Evolutionary conservation across 2,113 vertebrate genomes (phyloP).

Genomic region (Muntiacus muntjak): DNA sequence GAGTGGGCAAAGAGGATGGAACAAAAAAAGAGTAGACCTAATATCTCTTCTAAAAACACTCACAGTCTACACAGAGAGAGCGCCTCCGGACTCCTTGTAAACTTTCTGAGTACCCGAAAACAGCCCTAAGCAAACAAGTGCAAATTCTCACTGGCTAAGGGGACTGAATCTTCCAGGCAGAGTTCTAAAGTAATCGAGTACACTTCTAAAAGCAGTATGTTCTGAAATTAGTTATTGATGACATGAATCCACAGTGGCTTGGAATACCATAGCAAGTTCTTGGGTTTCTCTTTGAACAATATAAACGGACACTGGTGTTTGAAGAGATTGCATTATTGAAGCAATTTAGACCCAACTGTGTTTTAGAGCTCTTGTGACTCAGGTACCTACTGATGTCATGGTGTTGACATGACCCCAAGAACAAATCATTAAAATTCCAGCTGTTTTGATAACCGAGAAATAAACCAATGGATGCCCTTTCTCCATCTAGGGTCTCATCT

Average conservation of each 20-base stretch:
- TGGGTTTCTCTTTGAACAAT: neutral
- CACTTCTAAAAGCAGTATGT: neutral
- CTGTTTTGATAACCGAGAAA: neutral
- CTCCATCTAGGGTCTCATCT: neutral
- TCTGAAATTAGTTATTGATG: neutral
- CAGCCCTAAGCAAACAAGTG: neutral
- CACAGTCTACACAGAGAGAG: neutral
- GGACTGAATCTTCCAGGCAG: neutral
- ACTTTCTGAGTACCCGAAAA: neutral
- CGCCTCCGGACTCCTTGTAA: neutral
- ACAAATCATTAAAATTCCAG: neutral
- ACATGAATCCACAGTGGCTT: neutral
- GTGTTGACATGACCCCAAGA: neutral
- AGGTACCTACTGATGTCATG: neutral
- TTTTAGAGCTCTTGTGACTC: neutral
- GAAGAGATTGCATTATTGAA: constrained; percentile 16
- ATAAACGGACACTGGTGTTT: neutral
- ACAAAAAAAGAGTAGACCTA: neutral
- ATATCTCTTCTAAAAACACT: neutral
- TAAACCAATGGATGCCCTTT: neutral
- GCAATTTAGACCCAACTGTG: neutral
- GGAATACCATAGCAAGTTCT: neutral
- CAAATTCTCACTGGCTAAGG: neutral
- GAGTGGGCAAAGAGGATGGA: neutral
- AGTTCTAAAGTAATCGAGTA: neutral